Evolutionary conservation across 1,140 invertebrate species (phyloP), one percentile per base, ranked within the genome.

Genomic region (Listronotus oregonensis): DNA sequence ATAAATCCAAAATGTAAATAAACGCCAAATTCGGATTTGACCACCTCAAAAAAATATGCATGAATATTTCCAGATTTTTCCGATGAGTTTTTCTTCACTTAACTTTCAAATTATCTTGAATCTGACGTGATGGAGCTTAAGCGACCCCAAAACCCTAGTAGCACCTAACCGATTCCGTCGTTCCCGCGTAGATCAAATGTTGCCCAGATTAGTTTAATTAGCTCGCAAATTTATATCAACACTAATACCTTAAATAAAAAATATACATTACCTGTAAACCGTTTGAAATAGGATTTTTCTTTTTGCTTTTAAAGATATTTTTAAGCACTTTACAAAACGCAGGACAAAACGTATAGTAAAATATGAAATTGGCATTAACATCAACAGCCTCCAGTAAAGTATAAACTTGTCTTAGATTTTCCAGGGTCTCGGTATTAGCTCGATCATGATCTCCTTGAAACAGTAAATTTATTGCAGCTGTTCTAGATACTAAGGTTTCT

Each of bases 331-430:
- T 66, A 11, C 71, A 71, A 69, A 80, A 80, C 34, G 70, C 66
- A 3, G 75, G 76, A 57, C 72, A 78, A 64, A 80, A 74, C 42
- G 77, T 55, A 58, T 72, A 79, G 49, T 79, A 80, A 5, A 80
- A 68, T 15, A 80, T 55, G 43, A 80, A 80, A 71, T 78, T 77
- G 0, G 69, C 64, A 10, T 75, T 73, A 21, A 79, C 69, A 58
- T 77, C 71, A 18, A 80, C 59, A 0, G 78, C 75, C 12, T 70
- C 72, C 14, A 79, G 37, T 7, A 79, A 40, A 1, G 75, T 76
- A 12, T 70, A 74, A 43, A 73, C 65, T 51, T 76, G 64, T 10
- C 78, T 69, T 46, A 75, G 64, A 32, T 72, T 72, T 70, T 70
- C 57, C 42, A 75, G 55, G 37, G 44, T 57, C 42, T 50, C 54